Evolutionary conservation across 2,113 vertebrate species (phyloP).

Genomic region (Rostratula benghalensis): DNA sequence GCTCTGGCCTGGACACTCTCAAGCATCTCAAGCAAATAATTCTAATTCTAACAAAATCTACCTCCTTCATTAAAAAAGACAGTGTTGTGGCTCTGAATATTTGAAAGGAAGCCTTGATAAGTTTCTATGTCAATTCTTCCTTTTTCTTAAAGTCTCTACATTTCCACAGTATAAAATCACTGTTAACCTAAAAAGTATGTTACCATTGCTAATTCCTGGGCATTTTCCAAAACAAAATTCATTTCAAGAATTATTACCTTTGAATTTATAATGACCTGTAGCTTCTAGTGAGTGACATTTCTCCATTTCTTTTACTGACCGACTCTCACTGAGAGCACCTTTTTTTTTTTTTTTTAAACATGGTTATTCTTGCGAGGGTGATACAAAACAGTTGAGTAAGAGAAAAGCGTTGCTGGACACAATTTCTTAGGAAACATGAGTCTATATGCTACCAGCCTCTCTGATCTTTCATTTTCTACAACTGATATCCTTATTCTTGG

Average conservation of each 20-base stretch:
- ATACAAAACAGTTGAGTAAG: background rate
- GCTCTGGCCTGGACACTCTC: too few relatives aligned
- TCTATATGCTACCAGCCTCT: background rate
- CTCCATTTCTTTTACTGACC: constrained; percentile 34
- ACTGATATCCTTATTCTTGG: background rate
- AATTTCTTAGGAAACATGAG: background rate
- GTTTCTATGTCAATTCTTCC: background rate
- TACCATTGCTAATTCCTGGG: constrained; percentile 14
- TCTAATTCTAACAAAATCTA: background rate
- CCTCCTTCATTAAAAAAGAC: background rate
- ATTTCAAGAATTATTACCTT: constrained; percentile 35
- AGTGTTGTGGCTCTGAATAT: background rate
- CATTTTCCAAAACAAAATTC: constrained; percentile 4
- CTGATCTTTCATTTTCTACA: background rate
- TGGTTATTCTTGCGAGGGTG: constrained; percentile 10
- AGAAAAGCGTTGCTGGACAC: background rate
- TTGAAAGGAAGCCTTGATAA: background rate
- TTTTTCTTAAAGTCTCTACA: background rate
- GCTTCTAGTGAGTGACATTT: constrained; percentile 50
- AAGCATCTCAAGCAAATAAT: too few relatives aligned
- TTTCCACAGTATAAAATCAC: background rate
- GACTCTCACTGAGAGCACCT: background rate
- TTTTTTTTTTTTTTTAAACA: background rate
- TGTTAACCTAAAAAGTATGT: constrained; percentile 41
- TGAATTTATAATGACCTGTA: constrained; percentile 60